Conservation (phyloP, 2,113 vertebrate species). For the Periophthalmodon schlosseri region DNA sequence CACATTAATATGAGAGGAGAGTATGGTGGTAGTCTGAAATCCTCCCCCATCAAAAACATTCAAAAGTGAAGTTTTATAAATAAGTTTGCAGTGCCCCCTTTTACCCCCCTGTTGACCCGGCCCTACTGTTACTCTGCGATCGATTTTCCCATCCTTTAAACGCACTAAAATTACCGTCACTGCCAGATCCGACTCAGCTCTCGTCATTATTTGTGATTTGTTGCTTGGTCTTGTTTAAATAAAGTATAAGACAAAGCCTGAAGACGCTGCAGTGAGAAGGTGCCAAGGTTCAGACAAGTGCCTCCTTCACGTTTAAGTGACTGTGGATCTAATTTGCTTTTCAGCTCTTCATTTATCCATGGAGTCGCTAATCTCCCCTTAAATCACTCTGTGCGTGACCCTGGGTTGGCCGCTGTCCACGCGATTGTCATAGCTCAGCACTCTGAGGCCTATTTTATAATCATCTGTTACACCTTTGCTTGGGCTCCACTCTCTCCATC, state of each 20-base stretch:
- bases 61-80: too few relatives aligned
- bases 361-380: conserved; percentile 50
- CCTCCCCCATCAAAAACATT: too few relatives aligned
- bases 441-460: conserved; percentile 85
- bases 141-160: background rate
- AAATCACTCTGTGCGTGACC: conserved; percentile 58
- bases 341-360: conserved; percentile 52
- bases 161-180: background rate
- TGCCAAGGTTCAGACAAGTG: conserved; percentile 42
- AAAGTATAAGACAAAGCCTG: conserved; percentile 5
- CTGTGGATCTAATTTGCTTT: conserved; percentile 45
- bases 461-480: conserved; percentile 55
- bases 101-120: too few relatives aligned
- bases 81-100: too few relatives aligned
- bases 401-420: conserved; percentile 89
- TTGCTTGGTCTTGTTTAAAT: conserved; percentile 4
- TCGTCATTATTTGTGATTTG: background rate
- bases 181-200: background rate
- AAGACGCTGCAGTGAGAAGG: conserved; percentile 23
- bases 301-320: conserved; percentile 53
- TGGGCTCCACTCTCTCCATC: conserved; percentile 17
- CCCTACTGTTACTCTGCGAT: background rate
- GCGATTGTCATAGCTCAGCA: conserved; percentile 80
- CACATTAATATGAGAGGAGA: too few relatives aligned
- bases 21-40: too few relatives aligned